These are phyloP conservation scores for Dendrocopos noguchii DNA, from an alignment of 2,113 vertebrate species.

Conservation along the genomic window DNA sequence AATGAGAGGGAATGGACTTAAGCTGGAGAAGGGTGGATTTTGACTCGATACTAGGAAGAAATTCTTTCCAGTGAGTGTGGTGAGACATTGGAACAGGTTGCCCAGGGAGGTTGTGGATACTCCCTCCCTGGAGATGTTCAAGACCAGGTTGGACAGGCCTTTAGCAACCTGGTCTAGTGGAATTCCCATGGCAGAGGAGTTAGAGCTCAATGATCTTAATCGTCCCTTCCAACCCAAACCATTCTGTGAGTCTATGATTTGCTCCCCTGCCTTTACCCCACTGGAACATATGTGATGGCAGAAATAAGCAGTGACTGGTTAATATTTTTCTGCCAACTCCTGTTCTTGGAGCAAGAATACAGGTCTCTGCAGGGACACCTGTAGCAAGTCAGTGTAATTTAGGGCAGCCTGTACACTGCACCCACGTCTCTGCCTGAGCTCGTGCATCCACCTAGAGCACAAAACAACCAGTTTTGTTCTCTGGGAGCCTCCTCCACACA, in stretches of 20 bases:
- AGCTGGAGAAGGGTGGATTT: no score
- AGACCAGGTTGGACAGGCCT: no score
- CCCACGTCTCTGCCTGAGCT: background rate
- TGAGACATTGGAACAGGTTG: no score
- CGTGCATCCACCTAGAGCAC: background rate
- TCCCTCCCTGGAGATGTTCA: no score
- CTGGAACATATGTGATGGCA: background rate
- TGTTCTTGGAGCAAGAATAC: background rate
- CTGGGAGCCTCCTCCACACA: background rate
- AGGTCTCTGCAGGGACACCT: background rate
- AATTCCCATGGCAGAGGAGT: no score
- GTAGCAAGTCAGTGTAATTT: background rate
- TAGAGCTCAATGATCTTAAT: no score
- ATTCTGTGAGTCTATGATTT: background rate
- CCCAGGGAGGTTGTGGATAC: no score
- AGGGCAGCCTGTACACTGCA: background rate
- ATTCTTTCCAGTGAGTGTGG: no score
- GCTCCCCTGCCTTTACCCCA: background rate
- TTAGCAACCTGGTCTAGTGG: no score
- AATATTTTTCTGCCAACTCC: background rate
- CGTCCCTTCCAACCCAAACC: no score
- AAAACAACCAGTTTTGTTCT: constrained; percentile 11
- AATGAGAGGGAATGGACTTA: no score
- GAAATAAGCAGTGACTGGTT: background rate
- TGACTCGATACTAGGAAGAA: no score